Evolutionary conservation across 2,888 invertebrate species (phyloP).

Genomic region (Epicampocera succincta): DNA sequence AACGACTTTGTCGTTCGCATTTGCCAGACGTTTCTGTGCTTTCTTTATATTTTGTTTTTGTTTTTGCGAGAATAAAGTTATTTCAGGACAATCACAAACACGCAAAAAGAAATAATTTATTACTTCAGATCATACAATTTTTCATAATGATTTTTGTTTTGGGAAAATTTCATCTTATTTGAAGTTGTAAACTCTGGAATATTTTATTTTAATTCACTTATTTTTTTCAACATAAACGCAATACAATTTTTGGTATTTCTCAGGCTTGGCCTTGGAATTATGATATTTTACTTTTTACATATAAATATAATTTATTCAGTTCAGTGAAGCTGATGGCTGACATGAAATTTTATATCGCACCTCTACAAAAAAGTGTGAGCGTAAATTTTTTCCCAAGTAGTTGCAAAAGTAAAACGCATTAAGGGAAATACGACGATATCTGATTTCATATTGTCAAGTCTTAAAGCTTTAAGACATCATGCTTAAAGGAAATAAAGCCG

Average conservation of each 20-base stretch:
- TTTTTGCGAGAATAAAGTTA: conserved; percentile 21
- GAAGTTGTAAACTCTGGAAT: not conserved
- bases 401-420: no score
- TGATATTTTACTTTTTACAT: no score
- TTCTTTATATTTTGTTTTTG: conserved; percentile 48
- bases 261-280: no score
- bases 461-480: no score
- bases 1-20: conserved; percentile 77
- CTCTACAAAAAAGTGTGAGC: no score
- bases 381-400: no score
- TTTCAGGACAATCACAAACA: conserved; percentile 70
- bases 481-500: no score
- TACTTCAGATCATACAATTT: conserved; percentile 36
- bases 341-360: no score
- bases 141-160: conserved; percentile 54
- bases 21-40: conserved; percentile 38
- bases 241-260: not conserved
- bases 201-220: conserved; percentile 44
- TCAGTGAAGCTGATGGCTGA: no score
- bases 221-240: conserved; percentile 14
- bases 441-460: no score
- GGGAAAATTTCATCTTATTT: conserved; percentile 55
- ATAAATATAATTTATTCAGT: no score
- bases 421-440: no score
- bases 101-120: conserved; percentile 61